These are phyloP conservation scores for Phortica magna DNA, from an alignment of 2,888 invertebrate genomes.

Conservation along the genomic window DNA sequence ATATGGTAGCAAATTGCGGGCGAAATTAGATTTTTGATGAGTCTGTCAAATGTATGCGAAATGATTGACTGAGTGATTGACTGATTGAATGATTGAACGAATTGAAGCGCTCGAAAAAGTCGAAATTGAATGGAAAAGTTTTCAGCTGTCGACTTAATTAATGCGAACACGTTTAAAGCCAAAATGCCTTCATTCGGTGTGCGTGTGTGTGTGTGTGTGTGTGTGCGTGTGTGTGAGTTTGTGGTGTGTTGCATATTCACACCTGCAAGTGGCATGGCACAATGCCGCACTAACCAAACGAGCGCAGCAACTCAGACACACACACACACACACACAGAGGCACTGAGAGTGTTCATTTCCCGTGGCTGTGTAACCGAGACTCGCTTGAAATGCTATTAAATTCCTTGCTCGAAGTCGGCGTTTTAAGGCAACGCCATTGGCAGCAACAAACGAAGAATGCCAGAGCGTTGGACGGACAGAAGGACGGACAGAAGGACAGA, in stretches of 20 bases:
- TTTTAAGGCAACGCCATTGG: conserved; percentile 28
- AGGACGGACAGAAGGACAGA: conserved; percentile 42
- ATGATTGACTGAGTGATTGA: background rate
- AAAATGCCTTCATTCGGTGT: background rate
- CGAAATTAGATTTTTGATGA: conserved; percentile 29
- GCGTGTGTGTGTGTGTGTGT: background rate
- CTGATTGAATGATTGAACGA: background rate
- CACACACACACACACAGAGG: conserved; percentile 32
- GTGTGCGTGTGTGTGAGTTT: background rate
- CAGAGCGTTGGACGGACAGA: conserved; percentile 52
- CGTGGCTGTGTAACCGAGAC: conserved; percentile 42
- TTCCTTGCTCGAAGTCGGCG: conserved; percentile 47
- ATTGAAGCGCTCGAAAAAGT: background rate
- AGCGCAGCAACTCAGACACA: conserved; percentile 43
- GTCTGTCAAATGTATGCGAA: conserved; percentile 21
- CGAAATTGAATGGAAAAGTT: conserved; percentile 18
- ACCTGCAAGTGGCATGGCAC: background rate
- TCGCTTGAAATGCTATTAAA: conserved; percentile 46
- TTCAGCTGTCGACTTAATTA: conserved; percentile 24
- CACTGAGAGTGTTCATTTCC: conserved; percentile 64
- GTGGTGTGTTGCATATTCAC: background rate
- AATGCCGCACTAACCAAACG: conserved; percentile 53
- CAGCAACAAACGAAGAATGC: conserved; percentile 30
- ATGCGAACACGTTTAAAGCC: conserved; percentile 1
- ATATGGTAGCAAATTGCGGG: conserved; percentile 16